Base-by-base conservation (phyloP, 2,888 invertebrate species). In the Mythimna loreyi region DNA sequence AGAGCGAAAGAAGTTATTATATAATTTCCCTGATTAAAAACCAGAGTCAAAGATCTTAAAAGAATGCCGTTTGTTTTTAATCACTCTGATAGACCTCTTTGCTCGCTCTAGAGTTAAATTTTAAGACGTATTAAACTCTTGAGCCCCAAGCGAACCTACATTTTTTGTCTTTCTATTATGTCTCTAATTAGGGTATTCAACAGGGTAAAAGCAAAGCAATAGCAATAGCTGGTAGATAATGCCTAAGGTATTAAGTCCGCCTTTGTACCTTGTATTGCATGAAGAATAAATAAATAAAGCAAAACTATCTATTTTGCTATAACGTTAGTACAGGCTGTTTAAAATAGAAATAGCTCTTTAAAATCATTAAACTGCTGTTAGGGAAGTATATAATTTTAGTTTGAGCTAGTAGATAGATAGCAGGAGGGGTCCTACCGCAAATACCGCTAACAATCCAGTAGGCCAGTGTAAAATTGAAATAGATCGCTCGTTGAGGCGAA, bases 391-490 rank as follows among this genome's bases (percentile, higher is more conserved):
- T 76, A n/a, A 55, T 69, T 73, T 56, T 30, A 70, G 50, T 30
- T 19, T 16, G 19, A 28, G n/a, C 25, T 5, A 25, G 8, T 50
- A 36, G 36, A 19, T 43, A 30, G 36, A 19, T 43, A 30, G 28
- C 23, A 21, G 28, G 23, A 21, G 28, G 23, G 33, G 28, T 30
- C 8, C 11, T 21, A 76, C 76, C 70, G 36, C 73, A 73, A 76
- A 73, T 61, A 69, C 61, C 70, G 61, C 72, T 56, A 73, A 77
- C 58, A 58, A 77, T 49, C 28, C 23, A 53, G 63, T 64, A 53
- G 63, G 13, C 53, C 52, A 9, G 45, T 49, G 77, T 58, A 71
- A 77, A 77, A 72, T 49, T 58, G 55, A 65, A 59, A 74, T 55
- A 64, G 43, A 74, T 77, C 11, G 58, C 47, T 55, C 4, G 21